Evolutionary conservation across 1,140 invertebrate genomes (phyloP).

Genomic region (Paraescarpia echinospica): DNA sequence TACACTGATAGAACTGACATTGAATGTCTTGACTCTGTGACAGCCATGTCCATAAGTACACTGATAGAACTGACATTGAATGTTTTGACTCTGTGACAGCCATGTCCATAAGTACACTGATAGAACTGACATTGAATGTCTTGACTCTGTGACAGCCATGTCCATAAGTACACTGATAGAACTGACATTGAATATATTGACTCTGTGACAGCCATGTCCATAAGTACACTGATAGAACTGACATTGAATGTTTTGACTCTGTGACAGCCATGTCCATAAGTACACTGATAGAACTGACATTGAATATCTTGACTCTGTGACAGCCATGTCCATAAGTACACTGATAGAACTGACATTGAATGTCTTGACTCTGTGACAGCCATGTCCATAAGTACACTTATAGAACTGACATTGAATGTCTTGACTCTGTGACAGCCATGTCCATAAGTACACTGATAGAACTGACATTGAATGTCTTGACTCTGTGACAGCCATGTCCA

Average conservation of each 20-base stretch:
- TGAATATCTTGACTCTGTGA: neutral
- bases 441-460: too few species aligned
- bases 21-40: slow-evolving; percentile 69
- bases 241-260: neutral
- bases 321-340: neutral
- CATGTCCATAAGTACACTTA: too few species aligned
- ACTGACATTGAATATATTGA: neutral
- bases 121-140: neutral
- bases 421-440: neutral
- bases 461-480: too few species aligned
- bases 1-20: slow-evolving; percentile 99
- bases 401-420: neutral
- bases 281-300: neutral
- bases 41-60: neutral
- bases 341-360: neutral
- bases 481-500: too few species aligned
- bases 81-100: neutral
- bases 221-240: neutral
- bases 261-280: neutral
- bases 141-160: neutral
- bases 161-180: neutral
- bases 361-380: neutral
- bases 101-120: neutral
- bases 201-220: neutral
- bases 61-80: neutral